Evolutionary conservation across 2,797 vertebrate genomes (phyloP), one percentile per base, ranked within the genome.

Genomic region (Catostomus latipinnis): DNA sequence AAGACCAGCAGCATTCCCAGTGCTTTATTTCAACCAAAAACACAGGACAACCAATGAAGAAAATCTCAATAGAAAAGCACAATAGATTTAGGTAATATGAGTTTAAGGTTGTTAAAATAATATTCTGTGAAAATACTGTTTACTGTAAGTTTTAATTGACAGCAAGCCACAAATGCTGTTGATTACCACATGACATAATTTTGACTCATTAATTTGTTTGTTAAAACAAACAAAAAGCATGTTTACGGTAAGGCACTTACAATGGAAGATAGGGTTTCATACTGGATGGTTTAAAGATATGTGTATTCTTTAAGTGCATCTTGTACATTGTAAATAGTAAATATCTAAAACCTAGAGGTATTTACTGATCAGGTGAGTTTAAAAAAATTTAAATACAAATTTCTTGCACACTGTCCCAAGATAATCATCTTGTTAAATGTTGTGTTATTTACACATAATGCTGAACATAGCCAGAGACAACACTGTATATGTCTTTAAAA

Each of bases 1-100:
- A 85, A 77, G 68, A 79, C 68, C 58, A 54, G 70, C 66, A 45
- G 66, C 67, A 68, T 67, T 78, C 53, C 53, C 66, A 56, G 69
- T 76, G 18, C 68, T 57, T 63, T 69, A 60, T 74, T 68, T 71
- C 18, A 76, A 50, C 61, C 68, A 60, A 65, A 80, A 80, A 68
- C 72, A 72, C 34, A 71, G 14, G 43, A 1, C 57, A 50, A 60
- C 45, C 14, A 13, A 67, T 49, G 16, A 63, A 69, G 58, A 52
- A 81, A 74, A 63, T 68, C 43, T 56, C 61, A 52, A 8, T 6
- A 56, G 11, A 45, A 46, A 65, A 8, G 43, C 22, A n/a, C 43
- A n/a, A 46, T 14, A 45, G 62, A n/a, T 46, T n/a, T 46, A 46
- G 13, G 11, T 46, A 65, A 65, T 63, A 63, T 63, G 61, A 46